These are phyloP conservation scores for Antrozous pallidus DNA, from an alignment of 2,797 vertebrate species.

Conservation along the genomic window DNA sequence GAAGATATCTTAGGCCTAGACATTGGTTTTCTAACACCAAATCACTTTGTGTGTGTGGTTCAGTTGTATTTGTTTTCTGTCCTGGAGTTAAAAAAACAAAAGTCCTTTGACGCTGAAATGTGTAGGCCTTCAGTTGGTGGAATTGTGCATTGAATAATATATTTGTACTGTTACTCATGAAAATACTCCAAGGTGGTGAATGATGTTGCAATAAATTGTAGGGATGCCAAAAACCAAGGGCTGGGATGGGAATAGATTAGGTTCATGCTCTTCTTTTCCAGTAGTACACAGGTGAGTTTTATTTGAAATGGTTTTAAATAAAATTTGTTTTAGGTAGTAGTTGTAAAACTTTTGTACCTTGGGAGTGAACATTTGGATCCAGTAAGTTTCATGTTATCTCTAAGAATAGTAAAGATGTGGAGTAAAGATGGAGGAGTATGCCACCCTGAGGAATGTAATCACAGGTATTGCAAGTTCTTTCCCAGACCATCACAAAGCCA, in stretches of 20 bases:
- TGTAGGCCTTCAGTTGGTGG: not conserved
- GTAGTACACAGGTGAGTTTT: not conserved
- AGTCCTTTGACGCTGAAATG: not conserved
- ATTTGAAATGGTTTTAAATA: slow-evolving; percentile 25
- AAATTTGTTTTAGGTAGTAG: slow-evolving; percentile 33
- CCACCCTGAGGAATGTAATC: slow-evolving; percentile 8
- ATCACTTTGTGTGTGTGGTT: not conserved
- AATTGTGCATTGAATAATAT: not conserved
- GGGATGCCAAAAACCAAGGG: not conserved
- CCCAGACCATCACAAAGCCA: not conserved
- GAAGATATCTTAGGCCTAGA: slow-evolving; percentile 15
- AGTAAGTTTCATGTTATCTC: slow-evolving; percentile 47
- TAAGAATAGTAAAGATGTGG: slow-evolving; percentile 36
- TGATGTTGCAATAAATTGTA: not conserved
- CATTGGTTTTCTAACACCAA: not conserved
- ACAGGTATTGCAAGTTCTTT: not conserved
- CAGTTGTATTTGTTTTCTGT: slow-evolving; percentile 39
- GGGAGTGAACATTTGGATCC: slow-evolving; percentile 45
- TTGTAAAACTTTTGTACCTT: slow-evolving; percentile 40
- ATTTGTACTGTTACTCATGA: not conserved
- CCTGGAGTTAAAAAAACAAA: not conserved
- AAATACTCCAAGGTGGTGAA: not conserved
- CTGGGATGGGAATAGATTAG: not conserved
- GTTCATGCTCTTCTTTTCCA: not conserved
- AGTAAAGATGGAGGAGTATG: not conserved